Base-by-base conservation (phyloP, 2,888 invertebrate genomes). In the Piscicola geometra region DNA sequence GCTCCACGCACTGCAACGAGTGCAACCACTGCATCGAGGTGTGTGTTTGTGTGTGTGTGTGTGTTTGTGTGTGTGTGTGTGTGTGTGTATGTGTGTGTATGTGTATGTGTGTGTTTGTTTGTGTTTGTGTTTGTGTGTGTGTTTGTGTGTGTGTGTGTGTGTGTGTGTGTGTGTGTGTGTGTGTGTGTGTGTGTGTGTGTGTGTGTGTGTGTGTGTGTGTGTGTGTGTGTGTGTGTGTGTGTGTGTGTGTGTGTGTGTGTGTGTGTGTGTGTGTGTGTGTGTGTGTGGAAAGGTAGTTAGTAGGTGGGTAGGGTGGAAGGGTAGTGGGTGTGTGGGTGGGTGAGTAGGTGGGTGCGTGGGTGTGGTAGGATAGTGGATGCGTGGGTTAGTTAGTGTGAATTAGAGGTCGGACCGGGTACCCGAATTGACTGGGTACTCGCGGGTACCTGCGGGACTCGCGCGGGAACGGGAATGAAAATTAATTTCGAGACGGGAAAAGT, bases 1-100 rank as follows among this genome's bases (percentile, higher is more conserved):
- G 99, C 83, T 97, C 97, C 87, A 96, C 96, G 78, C 99, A 99
- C 87, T 99, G 99, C 88, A 96, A 96, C 81, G 96, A 98, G 77
- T 99, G 98, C 89, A 95, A 99, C 88, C 94, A 94, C 85, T 98
- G 97, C 87, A 95, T 85, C 79, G 85, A 85, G 82, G 86, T 86
- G 80, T 81, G 82, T 78, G 21, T 3, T 5, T 5, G 25, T 5
- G 21, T 5, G 21, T 5, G 21, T 56, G 70, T 30, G 60, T 3
- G 21, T 5, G 60, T 56, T 56, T 56, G 64, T 12, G 64, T 3
- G 30, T 12, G 64, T n/a, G n/a, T 12, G 64, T 64, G 21, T 12
- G 30, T 3, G 64, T 64, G 21, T 3, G 64, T 64, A 21, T 64
- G 64, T 50, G n/a, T 12, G 64, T 64, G 21, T 12, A 21, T 3